These are phyloP conservation scores for Myocastor coypus DNA, from an alignment of 2,113 vertebrate genomes.

Conservation along the genomic window DNA sequence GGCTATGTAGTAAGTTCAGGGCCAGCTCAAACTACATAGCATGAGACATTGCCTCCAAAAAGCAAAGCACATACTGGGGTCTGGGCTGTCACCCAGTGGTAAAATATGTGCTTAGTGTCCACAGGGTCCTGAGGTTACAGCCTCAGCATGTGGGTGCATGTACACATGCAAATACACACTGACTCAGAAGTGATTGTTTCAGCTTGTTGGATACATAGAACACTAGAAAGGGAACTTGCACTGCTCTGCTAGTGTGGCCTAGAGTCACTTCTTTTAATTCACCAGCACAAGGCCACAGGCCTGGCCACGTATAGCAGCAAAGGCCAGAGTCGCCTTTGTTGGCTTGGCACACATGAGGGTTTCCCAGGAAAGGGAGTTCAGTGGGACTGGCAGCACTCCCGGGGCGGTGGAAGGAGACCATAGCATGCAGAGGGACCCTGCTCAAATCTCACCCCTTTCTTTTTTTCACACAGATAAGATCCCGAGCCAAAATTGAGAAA, in stretches of 20 bases:
- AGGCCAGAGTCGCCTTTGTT: neutral
- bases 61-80: neutral
- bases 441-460: neutral
- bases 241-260: neutral
- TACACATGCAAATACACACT: neutral
- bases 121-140: neutral
- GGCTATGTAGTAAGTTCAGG: neutral
- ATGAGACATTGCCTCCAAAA: neutral
- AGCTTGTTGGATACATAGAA: rapidly evolving
- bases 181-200: neutral
- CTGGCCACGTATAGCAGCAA: neutral
- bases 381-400: neutral
- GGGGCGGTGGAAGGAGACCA: neutral
- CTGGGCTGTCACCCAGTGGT: neutral
- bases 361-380: neutral
- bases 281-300: neutral
- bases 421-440: neutral
- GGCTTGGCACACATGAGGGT: neutral
- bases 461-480: constrained; percentile 92
- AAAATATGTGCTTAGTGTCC: neutral
- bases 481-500: constrained; percentile 98
- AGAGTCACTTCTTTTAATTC: neutral
- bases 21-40: neutral
- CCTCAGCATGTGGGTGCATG: neutral
- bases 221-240: neutral